phyloP scores from a whole-genome alignment of 2,888 invertebrate genomes.

The Salticus scenicus region DNA sequence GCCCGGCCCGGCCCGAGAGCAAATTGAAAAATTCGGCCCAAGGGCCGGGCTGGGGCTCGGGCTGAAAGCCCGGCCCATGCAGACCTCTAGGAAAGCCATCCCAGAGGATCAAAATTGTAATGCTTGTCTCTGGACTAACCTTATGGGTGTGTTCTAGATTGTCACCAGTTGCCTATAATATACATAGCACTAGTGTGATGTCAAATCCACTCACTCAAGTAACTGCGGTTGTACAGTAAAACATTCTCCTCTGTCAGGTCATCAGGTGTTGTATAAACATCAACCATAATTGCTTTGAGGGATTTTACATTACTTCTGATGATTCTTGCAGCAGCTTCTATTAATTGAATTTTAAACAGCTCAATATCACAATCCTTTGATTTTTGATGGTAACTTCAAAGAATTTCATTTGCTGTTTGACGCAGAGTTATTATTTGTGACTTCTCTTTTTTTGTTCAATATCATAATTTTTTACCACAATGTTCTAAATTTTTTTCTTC shows the following conservation, averaged over 20 bases:
- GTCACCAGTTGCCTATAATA: too few relatives aligned
- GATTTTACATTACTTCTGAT: conserved; percentile 15
- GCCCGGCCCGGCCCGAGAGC: too few relatives aligned
- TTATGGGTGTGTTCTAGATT: too few relatives aligned
- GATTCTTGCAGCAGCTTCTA: conserved; percentile 16
- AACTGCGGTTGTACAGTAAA: neutral
- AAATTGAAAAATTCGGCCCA: too few relatives aligned
- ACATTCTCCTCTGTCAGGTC: neutral
- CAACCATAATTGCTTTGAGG: neutral
- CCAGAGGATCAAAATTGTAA: too few relatives aligned
- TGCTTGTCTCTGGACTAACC: too few relatives aligned
- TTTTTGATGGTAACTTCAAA: conserved; percentile 11
- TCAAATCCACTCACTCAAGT: too few relatives aligned
- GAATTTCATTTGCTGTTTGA: conserved; percentile 19
- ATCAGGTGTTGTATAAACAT: conserved; percentile 21
- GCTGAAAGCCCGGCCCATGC: too few relatives aligned
- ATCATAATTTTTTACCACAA: conserved; percentile 26
- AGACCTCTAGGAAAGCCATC: too few relatives aligned
- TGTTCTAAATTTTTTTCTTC: conserved; percentile 22
- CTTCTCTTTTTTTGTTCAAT: conserved; percentile 14
- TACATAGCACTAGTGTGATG: too few relatives aligned
- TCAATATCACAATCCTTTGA: neutral
- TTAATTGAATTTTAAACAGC: neutral
- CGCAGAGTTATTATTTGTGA: conserved; percentile 11
- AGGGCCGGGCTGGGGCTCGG: too few relatives aligned